Evolutionary conservation across 2,888 invertebrate species (phyloP), one percentile per base, ranked within the genome.

Genomic region (Euproctis similis): DNA sequence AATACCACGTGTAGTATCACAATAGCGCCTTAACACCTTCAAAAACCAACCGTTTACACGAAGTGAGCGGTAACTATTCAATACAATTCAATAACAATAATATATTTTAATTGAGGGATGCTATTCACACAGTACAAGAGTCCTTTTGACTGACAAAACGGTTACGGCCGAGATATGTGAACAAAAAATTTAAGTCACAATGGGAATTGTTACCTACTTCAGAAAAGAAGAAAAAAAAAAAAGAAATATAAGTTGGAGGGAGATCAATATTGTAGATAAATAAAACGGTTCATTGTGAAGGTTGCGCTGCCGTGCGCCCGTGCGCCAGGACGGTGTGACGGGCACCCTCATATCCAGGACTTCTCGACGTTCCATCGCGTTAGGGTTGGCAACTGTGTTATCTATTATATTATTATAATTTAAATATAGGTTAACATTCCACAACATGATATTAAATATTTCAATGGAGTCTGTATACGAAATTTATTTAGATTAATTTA

Each of bases 181-280:
- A 71, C 69, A 80, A 80, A 80, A 77, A 71, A 58, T 49, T 62
- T n/a, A n/a, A n/a, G n/a, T 64, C 59, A 71, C 65, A 73, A 71
- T 63, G n/a, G 49, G 66, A 59, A 72, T 75, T 70, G 68, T 71
- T 62, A 70, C 65, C 61, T 53, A 60, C 59, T 59, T 61, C 58
- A 44, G 55, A 59, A 63, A 34, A 44, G 53, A 56, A 65, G 62
- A 63, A 65, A 56, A 63, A 57, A 36, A 46, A 59, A 59, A 63
- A 58, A 59, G 51, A n/a, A n/a, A n/a, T n/a, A n/a, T n/a, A n/a
- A n/a, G n/a, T n/a, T n/a, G n/a, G 49, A 59, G 59, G 43, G 55
- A 78, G 77, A 77, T 80, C 72, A 65, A 75, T 73, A 71, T 55
- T 58, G 55, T 52, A 70, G 78, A 78, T 77, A 75, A 75, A 69